These are phyloP conservation scores for Sisyra terminalis DNA, from an alignment of 2,888 invertebrate genomes.

Conservation along the genomic window DNA sequence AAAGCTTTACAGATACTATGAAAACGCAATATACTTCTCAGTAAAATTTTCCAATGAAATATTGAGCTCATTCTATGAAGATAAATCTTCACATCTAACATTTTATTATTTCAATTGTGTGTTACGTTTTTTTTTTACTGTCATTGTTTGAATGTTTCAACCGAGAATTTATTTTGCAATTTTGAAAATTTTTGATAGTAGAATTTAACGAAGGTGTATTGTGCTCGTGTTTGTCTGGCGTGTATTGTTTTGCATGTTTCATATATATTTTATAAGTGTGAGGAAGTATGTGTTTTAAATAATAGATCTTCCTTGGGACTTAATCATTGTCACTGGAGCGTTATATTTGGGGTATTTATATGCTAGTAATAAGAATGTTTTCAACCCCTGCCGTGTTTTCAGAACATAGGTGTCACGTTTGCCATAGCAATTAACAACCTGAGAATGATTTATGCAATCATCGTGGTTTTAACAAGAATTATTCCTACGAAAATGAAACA, in stretches of 20 bases:
- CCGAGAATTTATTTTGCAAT: too few species aligned
- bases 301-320: constrained; percentile 6
- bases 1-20: constrained; percentile 7
- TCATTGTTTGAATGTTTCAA: too few species aligned
- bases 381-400: constrained; percentile 21
- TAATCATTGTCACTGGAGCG: constrained; percentile 7
- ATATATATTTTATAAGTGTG: constrained; percentile 1
- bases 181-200: too few species aligned
- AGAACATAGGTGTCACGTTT: constrained; percentile 10
- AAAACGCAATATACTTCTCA: constrained; percentile 7
- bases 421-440: constrained; percentile 7
- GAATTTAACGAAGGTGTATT: too few species aligned
- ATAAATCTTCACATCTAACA: too few species aligned
- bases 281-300: constrained; percentile 2
- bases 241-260: background rate
- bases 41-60: too few species aligned
- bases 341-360: constrained; percentile 11
- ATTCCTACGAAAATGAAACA: too few species aligned
- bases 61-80: too few species aligned
- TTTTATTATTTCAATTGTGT: too few species aligned
- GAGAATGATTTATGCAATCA: constrained; percentile 6
- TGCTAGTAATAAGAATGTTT: constrained; percentile 12
- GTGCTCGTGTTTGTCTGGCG: too few species aligned
- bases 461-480: constrained; percentile 3
- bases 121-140: too few species aligned